phyloP scores from a whole-genome alignment of 2,113 vertebrate species.

The Heliornis fulica region DNA sequence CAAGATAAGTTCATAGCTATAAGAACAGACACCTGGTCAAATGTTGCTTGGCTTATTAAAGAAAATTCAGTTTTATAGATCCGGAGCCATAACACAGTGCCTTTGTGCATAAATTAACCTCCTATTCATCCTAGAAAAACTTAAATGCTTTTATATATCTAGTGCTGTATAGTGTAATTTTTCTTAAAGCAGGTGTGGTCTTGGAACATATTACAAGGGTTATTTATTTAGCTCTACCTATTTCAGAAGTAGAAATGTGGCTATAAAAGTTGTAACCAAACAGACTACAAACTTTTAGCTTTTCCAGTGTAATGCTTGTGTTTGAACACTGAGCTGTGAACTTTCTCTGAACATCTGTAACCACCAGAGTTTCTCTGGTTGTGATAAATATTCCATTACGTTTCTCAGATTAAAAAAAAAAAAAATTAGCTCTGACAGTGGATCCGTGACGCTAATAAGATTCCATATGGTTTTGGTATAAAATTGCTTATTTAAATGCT shows the following conservation, averaged over 20 bases:
- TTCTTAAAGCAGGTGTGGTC: background rate
- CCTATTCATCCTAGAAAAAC: conserved; percentile 10
- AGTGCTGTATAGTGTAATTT: background rate
- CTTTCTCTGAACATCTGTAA: background rate
- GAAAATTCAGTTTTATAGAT: conserved; percentile 8
- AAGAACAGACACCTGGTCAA: conserved; percentile 22
- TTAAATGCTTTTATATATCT: background rate
- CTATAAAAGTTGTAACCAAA: background rate
- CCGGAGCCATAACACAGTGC: background rate
- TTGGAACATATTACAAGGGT: background rate
- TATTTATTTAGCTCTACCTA: background rate
- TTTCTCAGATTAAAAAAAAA: background rate
- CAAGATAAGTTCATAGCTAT: background rate
- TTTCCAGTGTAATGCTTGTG: background rate
- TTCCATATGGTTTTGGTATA: background rate
- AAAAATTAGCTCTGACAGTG: background rate
- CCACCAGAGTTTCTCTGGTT: background rate
- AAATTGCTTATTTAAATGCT: conserved; percentile 39
- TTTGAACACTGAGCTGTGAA: background rate
- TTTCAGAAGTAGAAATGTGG: background rate
- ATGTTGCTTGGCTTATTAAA: conserved; percentile 36
- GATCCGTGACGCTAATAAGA: background rate
- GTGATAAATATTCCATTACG: conserved; percentile 20
- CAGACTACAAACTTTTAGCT: background rate
- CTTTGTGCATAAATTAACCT: conserved; percentile 30